These are phyloP conservation scores for Blennius ocellaris DNA, from an alignment of 2,113 vertebrate species.

Conservation along the genomic window DNA sequence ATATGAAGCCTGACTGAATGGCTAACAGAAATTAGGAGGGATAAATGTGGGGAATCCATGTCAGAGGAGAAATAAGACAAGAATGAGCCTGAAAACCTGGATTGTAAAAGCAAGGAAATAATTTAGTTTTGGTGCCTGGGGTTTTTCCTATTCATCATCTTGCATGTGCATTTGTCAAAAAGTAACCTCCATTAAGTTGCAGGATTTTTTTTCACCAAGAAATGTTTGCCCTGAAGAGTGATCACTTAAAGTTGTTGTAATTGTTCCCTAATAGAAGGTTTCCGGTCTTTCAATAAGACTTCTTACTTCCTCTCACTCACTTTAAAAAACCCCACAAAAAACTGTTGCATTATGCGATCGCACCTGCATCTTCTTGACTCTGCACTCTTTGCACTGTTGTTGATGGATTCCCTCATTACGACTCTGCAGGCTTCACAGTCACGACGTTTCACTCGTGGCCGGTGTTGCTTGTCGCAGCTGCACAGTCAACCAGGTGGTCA, in stretches of 20 bases:
- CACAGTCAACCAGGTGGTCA: slow-evolving; percentile 56
- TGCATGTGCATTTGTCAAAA: slow-evolving; percentile 55
- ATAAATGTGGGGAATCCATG: slow-evolving; percentile 32
- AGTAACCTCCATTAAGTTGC: slow-evolving; percentile 37
- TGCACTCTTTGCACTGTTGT: slow-evolving; percentile 50
- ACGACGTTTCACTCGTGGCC: slow-evolving; percentile 49
- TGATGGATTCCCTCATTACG: slow-evolving; percentile 73
- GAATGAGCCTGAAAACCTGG: slow-evolving; percentile 36
- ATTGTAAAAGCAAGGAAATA: slow-evolving; percentile 57
- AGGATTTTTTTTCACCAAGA: slow-evolving; percentile 24
- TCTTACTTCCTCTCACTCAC: neutral
- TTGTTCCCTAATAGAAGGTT: slow-evolving; percentile 32
- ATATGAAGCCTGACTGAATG: slow-evolving; percentile 40
- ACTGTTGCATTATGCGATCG: slow-evolving; percentile 15
- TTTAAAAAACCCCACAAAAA: too few relatives aligned
- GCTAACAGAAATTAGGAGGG: slow-evolving; percentile 11
- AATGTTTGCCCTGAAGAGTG: slow-evolving; percentile 32
- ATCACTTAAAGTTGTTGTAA: slow-evolving; percentile 32
- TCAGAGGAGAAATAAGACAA: slow-evolving; percentile 11
- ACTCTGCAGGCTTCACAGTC: slow-evolving; percentile 57
- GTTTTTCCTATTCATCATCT: slow-evolving; percentile 68
- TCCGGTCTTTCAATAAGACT: slow-evolving; percentile 21
- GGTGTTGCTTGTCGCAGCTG: slow-evolving; percentile 62
- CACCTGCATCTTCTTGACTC: slow-evolving; percentile 66
- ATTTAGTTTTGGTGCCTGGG: slow-evolving; percentile 57